These are phyloP conservation scores for Drosophila tripunctata DNA, from an alignment of 2,888 invertebrate species.

Conservation along the genomic window DNA sequence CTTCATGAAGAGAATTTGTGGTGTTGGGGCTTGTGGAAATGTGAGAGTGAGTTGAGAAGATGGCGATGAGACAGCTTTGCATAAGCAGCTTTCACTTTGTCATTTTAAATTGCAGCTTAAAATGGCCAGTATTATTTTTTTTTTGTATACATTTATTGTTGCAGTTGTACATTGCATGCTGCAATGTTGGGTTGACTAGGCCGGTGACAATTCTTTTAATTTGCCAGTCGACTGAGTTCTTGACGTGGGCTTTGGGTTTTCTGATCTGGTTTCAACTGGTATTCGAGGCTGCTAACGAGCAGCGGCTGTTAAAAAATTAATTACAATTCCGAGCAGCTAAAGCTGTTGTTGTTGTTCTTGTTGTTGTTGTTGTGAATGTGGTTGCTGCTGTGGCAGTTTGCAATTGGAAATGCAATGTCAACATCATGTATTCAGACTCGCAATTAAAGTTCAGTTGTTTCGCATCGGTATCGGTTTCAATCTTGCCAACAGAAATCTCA, in stretches of 20 bases:
- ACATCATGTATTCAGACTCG: neutral
- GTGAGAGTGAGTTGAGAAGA: too few relatives aligned
- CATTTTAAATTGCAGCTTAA: conserved; percentile 47
- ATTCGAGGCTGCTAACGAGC: conserved; percentile 45
- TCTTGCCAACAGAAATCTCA: conserved; percentile 8
- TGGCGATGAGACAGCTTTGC: conserved; percentile 12
- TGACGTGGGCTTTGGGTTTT: conserved; percentile 17
- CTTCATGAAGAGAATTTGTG: conserved; percentile 11
- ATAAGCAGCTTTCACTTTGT: conserved; percentile 42
- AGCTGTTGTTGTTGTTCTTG: conserved; percentile 20
- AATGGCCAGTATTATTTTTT: conserved; percentile 34
- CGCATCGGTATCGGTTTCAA: neutral
- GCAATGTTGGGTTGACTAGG: conserved; percentile 21
- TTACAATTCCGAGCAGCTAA: conserved; percentile 40
- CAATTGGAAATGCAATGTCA: conserved; percentile 20
- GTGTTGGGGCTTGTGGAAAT: too few relatives aligned
- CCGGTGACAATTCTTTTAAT: conserved; percentile 63
- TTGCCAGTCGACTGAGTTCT: conserved; percentile 61
- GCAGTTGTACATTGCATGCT: conserved; percentile 14
- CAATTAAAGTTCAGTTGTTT: conserved; percentile 29
- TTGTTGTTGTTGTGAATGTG: conserved; percentile 16
- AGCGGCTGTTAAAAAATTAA: conserved; percentile 60
- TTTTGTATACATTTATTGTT: conserved; percentile 7
- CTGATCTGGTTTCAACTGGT: conserved; percentile 19
- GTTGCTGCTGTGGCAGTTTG: conserved; percentile 19